Percentiles rank a stretch among this genome's conserved stretches.
phyloP scores from a whole-genome alignment of 2,888 invertebrate genomes.

The Hydropsyche betteni region DNA sequence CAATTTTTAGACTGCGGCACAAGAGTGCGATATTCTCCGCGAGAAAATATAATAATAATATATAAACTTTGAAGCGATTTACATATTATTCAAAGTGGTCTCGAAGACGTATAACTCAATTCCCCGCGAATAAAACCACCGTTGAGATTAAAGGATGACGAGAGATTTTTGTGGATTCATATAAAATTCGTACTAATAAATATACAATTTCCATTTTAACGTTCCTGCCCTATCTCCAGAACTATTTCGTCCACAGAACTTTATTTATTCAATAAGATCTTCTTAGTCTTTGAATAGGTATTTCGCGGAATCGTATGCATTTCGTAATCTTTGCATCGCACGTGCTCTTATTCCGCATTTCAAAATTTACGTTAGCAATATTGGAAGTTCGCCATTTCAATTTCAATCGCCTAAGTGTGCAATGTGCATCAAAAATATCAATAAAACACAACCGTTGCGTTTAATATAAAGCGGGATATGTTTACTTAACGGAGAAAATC shows the following conservation, averaged over 20 bases:
- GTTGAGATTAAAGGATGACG: not conserved
- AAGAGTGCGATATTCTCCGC: not conserved
- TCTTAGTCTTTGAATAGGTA: no score
- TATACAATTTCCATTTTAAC: no score
- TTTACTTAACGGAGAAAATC: no score
- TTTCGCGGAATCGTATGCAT: no score
- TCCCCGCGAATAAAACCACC: not conserved
- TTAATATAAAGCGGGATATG: no score
- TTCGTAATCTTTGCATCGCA: not conserved
- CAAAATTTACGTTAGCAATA: slow-evolving; percentile 3
- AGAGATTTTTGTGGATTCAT: not conserved
- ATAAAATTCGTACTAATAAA: not conserved
- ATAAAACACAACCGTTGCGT: not conserved
- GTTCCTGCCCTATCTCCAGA: no score
- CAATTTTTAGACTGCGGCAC: slow-evolving; percentile 14
- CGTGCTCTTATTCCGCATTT: not conserved
- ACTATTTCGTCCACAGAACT: no score
- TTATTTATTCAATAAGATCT: no score
- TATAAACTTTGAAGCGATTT: slow-evolving; percentile 1
- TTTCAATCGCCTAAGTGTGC: not conserved
- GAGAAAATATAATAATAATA: not conserved
- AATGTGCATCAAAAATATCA: not conserved
- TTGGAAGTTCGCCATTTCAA: slow-evolving; percentile 22
- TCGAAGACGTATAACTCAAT: slow-evolving; percentile 11
- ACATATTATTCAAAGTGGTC: slow-evolving; percentile 14